These are phyloP conservation scores for Synergus gifuensis DNA, from an alignment of 2,888 invertebrate species.

Conservation along the genomic window DNA sequence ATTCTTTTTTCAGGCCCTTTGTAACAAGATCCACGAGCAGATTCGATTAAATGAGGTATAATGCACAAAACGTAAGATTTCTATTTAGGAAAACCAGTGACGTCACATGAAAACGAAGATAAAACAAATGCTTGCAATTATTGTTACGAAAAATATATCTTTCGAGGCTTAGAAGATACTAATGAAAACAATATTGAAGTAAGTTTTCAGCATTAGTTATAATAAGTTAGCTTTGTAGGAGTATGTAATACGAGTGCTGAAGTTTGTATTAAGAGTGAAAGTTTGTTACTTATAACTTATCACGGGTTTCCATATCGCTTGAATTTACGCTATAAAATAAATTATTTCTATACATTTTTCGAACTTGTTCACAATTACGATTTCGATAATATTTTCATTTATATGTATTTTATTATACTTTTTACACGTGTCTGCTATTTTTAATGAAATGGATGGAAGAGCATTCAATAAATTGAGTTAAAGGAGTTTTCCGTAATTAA, in stretches of 20 bases:
- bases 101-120: neutral
- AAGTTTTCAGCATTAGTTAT: slow-evolving; percentile 6
- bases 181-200: slow-evolving; percentile 21
- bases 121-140: neutral
- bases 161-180: neutral
- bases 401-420: slow-evolving; percentile 35
- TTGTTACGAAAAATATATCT: neutral
- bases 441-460: neutral
- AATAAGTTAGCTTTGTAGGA: neutral
- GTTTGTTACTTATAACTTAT: neutral
- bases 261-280: neutral
- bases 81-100: neutral
- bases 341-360: slow-evolving; percentile 8
- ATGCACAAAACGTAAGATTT: slow-evolving; percentile 28
- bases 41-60: slow-evolving; percentile 62
- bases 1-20: slow-evolving; percentile 62
- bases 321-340: slow-evolving; percentile 10
- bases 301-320: neutral
- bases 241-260: neutral
- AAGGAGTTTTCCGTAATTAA: neutral
- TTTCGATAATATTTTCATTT: slow-evolving; percentile 11
- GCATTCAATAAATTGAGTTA: slow-evolving; percentile 22
- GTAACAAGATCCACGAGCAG: slow-evolving; percentile 69
- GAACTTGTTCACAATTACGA: neutral
- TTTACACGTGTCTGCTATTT: slow-evolving; percentile 13